Percentiles rank a stretch among this genome's conserved stretches.
Conservation (phyloP, 2,113 vertebrate genomes). For the Nettapus auritus region DNA sequence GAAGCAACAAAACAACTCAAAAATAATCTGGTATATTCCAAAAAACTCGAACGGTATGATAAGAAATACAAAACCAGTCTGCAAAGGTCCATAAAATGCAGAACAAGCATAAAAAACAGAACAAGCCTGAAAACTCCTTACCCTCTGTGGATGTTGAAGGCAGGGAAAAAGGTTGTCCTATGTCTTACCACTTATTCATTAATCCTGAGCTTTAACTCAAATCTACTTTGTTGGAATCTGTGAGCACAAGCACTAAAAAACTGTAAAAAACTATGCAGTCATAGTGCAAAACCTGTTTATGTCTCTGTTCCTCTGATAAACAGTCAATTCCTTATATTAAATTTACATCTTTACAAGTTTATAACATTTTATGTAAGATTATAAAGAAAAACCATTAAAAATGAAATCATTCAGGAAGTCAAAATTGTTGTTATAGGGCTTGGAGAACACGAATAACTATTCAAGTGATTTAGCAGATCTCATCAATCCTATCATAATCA, state of each 20-base stretch:
- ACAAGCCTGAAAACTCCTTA: not conserved
- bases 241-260: not conserved
- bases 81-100: not conserved
- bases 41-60: slow-evolving; percentile 1
- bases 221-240: not conserved
- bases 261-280: not conserved
- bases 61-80: slow-evolving; percentile 28
- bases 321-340: not conserved
- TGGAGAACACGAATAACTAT: not conserved
- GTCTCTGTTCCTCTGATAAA: not conserved
- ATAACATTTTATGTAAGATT: not conserved
- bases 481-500: not conserved
- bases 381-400: not conserved
- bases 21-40: slow-evolving; percentile 38
- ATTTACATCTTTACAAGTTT: not conserved
- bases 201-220: not conserved
- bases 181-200: not conserved
- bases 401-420: not conserved
- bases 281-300: not conserved
- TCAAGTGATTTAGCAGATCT: not conserved
- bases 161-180: not conserved
- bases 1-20: slow-evolving; percentile 14
- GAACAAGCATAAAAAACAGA: not conserved
- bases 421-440: not conserved
- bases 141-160: not conserved